Evolutionary conservation across 2,888 invertebrate genomes (phyloP).

Genomic region (Chloroclysta siterata): DNA sequence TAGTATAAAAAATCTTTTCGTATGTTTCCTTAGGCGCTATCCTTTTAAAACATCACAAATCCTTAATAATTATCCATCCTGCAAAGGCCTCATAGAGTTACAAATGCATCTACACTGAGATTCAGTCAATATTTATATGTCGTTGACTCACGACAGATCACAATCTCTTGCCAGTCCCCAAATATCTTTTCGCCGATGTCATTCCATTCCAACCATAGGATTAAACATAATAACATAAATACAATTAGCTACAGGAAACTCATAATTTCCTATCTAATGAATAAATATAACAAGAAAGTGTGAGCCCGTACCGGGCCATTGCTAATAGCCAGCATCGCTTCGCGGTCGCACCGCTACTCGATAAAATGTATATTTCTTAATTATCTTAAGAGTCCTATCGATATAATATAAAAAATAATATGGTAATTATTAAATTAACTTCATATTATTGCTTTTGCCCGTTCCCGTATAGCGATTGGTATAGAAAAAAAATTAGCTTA

Average conservation of each 20-base stretch:
- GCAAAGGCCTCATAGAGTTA: constrained; percentile 85
- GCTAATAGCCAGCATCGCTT: constrained; percentile 80
- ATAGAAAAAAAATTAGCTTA: constrained; percentile 82
- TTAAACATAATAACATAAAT: constrained; percentile 77
- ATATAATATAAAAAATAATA: constrained; percentile 84
- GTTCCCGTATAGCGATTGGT: constrained; percentile 86
- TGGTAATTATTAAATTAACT: constrained; percentile 85
- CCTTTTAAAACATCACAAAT: constrained; percentile 85
- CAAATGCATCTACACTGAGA: constrained; percentile 86
- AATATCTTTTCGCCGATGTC: constrained; percentile 75
- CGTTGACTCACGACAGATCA: constrained; percentile 85
- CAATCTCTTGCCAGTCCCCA: constrained; percentile 84
- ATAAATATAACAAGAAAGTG: constrained; percentile 82
- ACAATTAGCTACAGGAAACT: constrained; percentile 84
- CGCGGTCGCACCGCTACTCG: constrained; percentile 83
- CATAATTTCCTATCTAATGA: constrained; percentile 83
- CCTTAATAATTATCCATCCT: constrained; percentile 85
- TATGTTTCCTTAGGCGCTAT: constrained; percentile 86
- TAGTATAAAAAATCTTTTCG: constrained; percentile 85
- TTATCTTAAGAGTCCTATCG: constrained; percentile 79
- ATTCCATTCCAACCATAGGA: constrained; percentile 80
- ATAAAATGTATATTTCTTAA: constrained; percentile 74
- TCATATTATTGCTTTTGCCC: constrained; percentile 86
- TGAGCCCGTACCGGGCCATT: constrained; percentile 66
- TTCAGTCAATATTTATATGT: constrained; percentile 86